These are phyloP conservation scores for Philereme transversata DNA, from an alignment of 2,888 invertebrate species.

Conservation along the genomic window DNA sequence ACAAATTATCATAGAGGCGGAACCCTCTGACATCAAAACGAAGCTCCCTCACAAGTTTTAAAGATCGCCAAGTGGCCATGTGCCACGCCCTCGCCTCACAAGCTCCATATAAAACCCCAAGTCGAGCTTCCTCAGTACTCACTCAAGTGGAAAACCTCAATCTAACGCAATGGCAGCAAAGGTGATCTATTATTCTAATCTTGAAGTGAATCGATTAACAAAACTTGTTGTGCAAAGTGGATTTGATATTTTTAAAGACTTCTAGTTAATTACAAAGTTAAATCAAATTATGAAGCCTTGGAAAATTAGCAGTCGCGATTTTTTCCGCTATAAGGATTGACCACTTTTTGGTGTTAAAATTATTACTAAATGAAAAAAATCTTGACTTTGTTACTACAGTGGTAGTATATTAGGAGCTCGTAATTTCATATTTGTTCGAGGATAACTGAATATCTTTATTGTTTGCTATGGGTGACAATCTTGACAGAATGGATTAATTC, in stretches of 20 bases:
- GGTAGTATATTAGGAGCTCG: too few relatives aligned
- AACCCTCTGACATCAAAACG: constrained; percentile 15
- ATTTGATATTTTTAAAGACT: constrained; percentile 3
- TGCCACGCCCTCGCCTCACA: constrained; percentile 69
- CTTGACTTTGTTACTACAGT: too few relatives aligned
- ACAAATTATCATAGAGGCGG: constrained; percentile 15
- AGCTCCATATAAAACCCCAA: constrained; percentile 71
- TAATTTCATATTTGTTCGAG: too few relatives aligned
- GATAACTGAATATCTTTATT: too few relatives aligned
- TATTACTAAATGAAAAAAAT: too few relatives aligned
- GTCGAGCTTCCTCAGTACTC: constrained; percentile 58
- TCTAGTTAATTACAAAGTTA: too few relatives aligned
- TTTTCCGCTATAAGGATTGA: too few relatives aligned
- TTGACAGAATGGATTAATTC: too few relatives aligned
- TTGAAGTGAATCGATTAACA: constrained; percentile 33
- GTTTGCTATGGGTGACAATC: too few relatives aligned
- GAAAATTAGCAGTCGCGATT: too few relatives aligned
- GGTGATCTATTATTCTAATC: constrained; percentile 58
- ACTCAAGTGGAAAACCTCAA: constrained; percentile 66
- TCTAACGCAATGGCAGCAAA: constrained; percentile 76
- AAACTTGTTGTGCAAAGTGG: constrained; percentile 14
- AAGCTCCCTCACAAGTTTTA: constrained; percentile 46
- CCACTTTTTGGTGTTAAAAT: too few relatives aligned
- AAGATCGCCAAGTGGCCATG: constrained; percentile 69
- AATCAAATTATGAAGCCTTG: too few relatives aligned